Percentiles rank a stretch among this genome's conserved stretches.
Conservation (phyloP, 2,888 invertebrate species). For the Mechanitis messenoides region DNA sequence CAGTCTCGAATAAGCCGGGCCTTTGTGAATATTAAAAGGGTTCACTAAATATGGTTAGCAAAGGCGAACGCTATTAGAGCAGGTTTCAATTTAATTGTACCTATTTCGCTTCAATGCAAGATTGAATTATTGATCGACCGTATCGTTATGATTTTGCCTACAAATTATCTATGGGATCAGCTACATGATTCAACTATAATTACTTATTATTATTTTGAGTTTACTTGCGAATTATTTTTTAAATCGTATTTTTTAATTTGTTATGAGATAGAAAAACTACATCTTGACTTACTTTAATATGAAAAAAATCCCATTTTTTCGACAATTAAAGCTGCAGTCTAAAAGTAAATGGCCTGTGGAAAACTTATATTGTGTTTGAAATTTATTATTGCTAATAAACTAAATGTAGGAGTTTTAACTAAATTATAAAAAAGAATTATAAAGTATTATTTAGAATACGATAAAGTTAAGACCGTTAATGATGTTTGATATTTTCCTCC, state of each 20-base stretch:
- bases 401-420: background rate
- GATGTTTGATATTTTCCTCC: too few relatives aligned
- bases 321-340: conserved; percentile 12
- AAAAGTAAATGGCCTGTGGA: conserved; percentile 8
- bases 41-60: conserved; percentile 7
- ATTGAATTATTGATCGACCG: background rate
- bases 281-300: conserved; percentile 14
- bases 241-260: too few relatives aligned
- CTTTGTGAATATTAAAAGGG: conserved; percentile 8
- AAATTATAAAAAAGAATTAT: background rate
- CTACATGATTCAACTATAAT: too few relatives aligned
- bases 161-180: background rate
- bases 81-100: background rate
- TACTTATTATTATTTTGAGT: too few relatives aligned
- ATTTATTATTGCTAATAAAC: conserved; percentile 6
- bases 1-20: background rate
- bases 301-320: conserved; percentile 11
- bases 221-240: too few relatives aligned
- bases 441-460: too few relatives aligned
- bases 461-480: too few relatives aligned
- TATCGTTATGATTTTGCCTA: background rate
- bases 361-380: conserved; percentile 4
- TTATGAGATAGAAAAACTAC: conserved; percentile 40
- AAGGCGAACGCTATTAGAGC: conserved; percentile 3
- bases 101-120: background rate